These are phyloP conservation scores for Rhodeus uyekii DNA, from an alignment of 2,797 vertebrate genomes.

Conservation along the genomic window DNA sequence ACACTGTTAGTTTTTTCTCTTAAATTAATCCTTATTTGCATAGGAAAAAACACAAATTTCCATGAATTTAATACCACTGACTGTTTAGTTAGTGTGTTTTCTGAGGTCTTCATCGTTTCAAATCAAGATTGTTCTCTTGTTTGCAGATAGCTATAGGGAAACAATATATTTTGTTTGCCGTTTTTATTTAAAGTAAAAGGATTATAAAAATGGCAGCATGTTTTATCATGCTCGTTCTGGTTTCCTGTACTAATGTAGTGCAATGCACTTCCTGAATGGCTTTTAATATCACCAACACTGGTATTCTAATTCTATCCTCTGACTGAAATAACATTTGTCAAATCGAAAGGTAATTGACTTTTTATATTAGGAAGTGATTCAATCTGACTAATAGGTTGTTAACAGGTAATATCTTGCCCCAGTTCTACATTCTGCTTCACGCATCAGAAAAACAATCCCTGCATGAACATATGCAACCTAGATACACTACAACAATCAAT, in stretches of 20 bases:
- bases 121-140: not conserved
- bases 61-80: too few species aligned
- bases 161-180: not conserved
- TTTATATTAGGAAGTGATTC: slow-evolving; percentile 12
- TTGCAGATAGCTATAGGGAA: not conserved
- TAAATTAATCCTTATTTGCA: not conserved
- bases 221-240: not conserved
- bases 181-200: not conserved
- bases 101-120: not conserved
- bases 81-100: not conserved
- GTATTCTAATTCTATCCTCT: not conserved
- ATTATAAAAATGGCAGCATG: not conserved
- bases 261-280: not conserved
- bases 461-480: not conserved
- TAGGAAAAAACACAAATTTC: too few species aligned
- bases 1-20: not conserved
- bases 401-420: slow-evolving; percentile 1
- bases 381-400: not conserved
- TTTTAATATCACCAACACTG: not conserved
- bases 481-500: not conserved
- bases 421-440: not conserved
- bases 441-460: not conserved
- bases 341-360: not conserved
- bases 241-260: not conserved
- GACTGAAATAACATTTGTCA: not conserved